A percentile compares a stretch with the other conserved stretches of the same genome.
Evolutionary conservation across 1,140 invertebrate species (phyloP).

Genomic region (Bombus pyrosoma): DNA sequence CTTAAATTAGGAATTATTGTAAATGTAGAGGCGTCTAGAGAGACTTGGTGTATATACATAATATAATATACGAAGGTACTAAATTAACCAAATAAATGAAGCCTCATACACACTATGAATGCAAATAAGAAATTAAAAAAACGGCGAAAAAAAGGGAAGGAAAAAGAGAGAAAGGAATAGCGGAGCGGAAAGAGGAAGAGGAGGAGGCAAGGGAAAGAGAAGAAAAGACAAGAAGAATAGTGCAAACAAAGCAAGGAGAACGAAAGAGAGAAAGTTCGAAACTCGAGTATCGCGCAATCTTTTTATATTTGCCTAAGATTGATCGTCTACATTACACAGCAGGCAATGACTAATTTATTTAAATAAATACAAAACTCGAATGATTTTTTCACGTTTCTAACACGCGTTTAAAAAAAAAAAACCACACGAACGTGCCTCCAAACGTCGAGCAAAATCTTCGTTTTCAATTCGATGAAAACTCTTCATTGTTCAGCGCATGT

Average conservation of each 20-base stretch:
- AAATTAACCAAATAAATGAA: constrained; percentile 71
- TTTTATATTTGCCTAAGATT: constrained; percentile 77
- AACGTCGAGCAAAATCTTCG: neutral
- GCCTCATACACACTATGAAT: constrained; percentile 65
- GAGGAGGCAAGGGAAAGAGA: neutral
- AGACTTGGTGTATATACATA: constrained; percentile 76
- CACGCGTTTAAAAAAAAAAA: neutral
- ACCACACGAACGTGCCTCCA: neutral
- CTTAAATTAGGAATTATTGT: constrained; percentile 63
- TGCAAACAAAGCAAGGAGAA: neutral
- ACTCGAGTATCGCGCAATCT: constrained; percentile 66
- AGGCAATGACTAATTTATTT: constrained; percentile 78
- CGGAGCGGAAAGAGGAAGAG: neutral
- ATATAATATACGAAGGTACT: constrained; percentile 78
- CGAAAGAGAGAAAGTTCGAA: constrained; percentile 50
- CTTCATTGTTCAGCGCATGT: neutral
- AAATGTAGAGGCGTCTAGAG: constrained; percentile 66
- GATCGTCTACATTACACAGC: constrained; percentile 72
- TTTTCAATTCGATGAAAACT: neutral
- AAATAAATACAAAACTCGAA: constrained; percentile 71
- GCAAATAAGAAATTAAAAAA: constrained; percentile 1
- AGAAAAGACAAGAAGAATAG: neutral
- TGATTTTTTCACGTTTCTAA: constrained; percentile 77
- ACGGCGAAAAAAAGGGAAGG: neutral
- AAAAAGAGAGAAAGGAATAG: neutral